phyloP scores from a whole-genome alignment of 2,888 invertebrate species.

The Andricus curvator region DNA sequence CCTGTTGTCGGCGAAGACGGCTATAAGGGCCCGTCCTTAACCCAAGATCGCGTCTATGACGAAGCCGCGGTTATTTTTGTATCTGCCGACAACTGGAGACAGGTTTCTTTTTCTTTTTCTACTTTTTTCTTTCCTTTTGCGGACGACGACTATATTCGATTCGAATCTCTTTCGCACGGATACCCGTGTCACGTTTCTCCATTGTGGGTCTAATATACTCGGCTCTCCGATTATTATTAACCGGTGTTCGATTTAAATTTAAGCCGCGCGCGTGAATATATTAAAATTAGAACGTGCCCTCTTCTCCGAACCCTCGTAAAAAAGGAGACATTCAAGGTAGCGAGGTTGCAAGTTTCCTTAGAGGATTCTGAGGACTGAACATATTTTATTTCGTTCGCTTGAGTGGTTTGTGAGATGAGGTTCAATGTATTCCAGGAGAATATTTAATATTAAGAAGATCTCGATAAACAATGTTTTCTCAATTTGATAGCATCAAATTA shows the following conservation, averaged over 20 bases:
- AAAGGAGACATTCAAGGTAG: neutral
- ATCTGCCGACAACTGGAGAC: constrained; percentile 35
- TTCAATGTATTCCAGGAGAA: neutral
- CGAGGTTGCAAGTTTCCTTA: neutral
- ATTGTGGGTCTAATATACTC: constrained; percentile 4
- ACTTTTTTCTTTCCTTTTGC: constrained; percentile 14
- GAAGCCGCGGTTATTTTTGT: constrained; percentile 39
- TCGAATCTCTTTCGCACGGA: constrained; percentile 18
- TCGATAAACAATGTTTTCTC: too few relatives aligned
- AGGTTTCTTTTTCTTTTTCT: constrained; percentile 28
- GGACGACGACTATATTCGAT: constrained; percentile 27
- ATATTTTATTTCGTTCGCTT: neutral
- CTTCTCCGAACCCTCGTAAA: constrained; percentile 7
- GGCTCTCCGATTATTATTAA: constrained; percentile 7
- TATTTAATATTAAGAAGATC: too few relatives aligned
- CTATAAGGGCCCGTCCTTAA: constrained; percentile 24
- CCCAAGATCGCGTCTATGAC: constrained; percentile 22
- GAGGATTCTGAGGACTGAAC: too few relatives aligned
- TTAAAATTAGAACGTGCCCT: constrained; percentile 7
- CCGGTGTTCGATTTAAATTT: constrained; percentile 10
- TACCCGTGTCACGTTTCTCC: constrained; percentile 27
- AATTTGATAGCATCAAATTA: too few relatives aligned
- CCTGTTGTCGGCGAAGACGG: constrained; percentile 61
- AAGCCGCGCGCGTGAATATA: neutral
- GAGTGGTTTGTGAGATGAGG: neutral